A percentile compares a stretch with the other conserved stretches of the same genome.
These are phyloP conservation scores for Hirundo rustica DNA, from an alignment of 2,797 vertebrate genomes.

Conservation along the genomic window DNA sequence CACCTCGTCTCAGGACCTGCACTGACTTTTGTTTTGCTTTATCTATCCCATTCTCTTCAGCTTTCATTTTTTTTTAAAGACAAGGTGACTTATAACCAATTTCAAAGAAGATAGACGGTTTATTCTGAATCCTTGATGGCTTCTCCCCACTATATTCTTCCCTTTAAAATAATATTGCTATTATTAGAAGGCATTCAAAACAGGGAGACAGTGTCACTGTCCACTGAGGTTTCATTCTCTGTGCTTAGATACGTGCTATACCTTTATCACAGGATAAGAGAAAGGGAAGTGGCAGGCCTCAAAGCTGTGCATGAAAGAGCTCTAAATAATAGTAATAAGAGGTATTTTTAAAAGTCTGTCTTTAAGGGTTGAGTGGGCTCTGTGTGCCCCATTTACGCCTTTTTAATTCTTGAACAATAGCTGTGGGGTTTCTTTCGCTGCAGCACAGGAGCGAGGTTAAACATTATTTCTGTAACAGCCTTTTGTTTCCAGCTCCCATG, in stretches of 20 bases:
- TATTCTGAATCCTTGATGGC: background rate
- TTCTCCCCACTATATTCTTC: rapidly evolving
- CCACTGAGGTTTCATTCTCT: background rate
- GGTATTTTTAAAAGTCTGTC: conserved; percentile 38
- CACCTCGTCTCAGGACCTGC: background rate
- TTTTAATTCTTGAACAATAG: conserved; percentile 71
- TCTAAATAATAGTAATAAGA: conserved; percentile 27
- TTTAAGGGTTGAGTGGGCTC: conserved; percentile 15
- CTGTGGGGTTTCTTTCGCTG: conserved; percentile 34
- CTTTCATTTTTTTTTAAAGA: background rate
- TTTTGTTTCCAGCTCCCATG: conserved; percentile 74
- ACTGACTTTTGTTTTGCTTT: background rate
- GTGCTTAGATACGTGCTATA: background rate
- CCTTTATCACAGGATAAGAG: background rate
- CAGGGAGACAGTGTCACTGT: background rate
- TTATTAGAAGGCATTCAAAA: conserved; percentile 27
- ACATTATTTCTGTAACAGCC: conserved; percentile 70
- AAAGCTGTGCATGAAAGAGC: background rate
- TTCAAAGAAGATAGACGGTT: background rate
- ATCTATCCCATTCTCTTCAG: background rate
- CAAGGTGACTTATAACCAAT: background rate
- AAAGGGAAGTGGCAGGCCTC: background rate
- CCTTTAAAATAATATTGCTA: conserved; percentile 4
- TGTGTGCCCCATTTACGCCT: conserved; percentile 50
- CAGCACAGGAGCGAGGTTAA: conserved; percentile 61